These are phyloP conservation scores for Champsocephalus gunnari DNA, from an alignment of 2,797 vertebrate genomes.

Conservation along the genomic window DNA sequence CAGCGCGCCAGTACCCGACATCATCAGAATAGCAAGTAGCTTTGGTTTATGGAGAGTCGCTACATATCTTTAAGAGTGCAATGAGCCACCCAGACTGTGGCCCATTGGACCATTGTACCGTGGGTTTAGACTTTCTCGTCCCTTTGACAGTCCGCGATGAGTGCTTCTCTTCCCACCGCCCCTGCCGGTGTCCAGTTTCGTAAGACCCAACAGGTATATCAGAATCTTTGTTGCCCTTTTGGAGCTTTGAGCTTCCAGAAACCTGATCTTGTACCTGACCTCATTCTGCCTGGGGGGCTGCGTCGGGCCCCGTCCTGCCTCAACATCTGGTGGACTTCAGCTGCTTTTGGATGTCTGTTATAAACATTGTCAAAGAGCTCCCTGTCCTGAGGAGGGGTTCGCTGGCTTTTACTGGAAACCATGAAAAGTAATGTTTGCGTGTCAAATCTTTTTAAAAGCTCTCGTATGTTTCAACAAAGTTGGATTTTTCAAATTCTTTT, in stretches of 20 bases:
- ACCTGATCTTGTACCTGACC: conserved; percentile 85
- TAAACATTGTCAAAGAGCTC: conserved; percentile 75
- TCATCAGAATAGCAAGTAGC: conserved; percentile 42
- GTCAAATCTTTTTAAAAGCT: conserved; percentile 60
- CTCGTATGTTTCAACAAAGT: conserved; percentile 52
- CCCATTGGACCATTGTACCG: conserved; percentile 63
- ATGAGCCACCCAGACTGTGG: conserved; percentile 61
- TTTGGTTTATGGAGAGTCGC: conserved; percentile 67
- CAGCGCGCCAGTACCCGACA: conserved; percentile 31
- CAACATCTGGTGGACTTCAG: conserved; percentile 84
- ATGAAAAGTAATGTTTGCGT: conserved; percentile 60
- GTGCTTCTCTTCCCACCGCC: conserved; percentile 75
- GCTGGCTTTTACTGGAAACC: conserved; percentile 56
- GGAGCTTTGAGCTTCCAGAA: conserved; percentile 82
- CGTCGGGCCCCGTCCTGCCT: conserved; percentile 62
- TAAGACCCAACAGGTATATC: conserved; percentile 82
- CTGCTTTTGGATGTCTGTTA: conserved; percentile 73
- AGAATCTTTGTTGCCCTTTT: conserved; percentile 82
- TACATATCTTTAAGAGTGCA: conserved; percentile 38
- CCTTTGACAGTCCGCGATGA: conserved; percentile 70
- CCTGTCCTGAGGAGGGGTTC: conserved; percentile 59
- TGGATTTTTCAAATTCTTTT: conserved; percentile 20
- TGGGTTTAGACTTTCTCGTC: conserved; percentile 72
- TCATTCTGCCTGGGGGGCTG: conserved; percentile 82
- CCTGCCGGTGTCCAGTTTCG: conserved; percentile 79